These are phyloP conservation scores for Pogonus chalceus DNA, from an alignment of 1,140 invertebrate genomes.

Conservation along the genomic window DNA sequence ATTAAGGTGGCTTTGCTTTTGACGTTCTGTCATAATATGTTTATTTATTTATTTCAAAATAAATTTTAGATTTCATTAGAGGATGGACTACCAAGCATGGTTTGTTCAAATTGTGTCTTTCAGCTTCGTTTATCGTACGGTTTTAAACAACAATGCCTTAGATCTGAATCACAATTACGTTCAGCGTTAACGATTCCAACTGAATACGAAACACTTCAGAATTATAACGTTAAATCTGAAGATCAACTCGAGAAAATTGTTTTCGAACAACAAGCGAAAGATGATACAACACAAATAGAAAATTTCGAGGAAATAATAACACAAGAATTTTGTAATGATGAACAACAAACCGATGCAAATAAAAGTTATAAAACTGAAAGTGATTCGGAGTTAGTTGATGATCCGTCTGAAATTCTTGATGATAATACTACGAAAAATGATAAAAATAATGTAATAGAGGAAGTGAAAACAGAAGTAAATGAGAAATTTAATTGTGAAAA, in stretches of 20 bases:
- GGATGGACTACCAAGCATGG: slow-evolving; percentile 22
- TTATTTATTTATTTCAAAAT: slow-evolving; percentile 1
- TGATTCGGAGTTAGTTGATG: not conserved
- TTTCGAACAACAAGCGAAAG: not conserved
- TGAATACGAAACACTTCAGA: not conserved
- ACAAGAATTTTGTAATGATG: not conserved
- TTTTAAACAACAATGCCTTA: slow-evolving; percentile 23
- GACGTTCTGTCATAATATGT: not conserved
- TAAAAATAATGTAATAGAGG: not conserved
- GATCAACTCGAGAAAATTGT: not conserved
- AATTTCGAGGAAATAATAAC: not conserved
- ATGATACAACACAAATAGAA: not conserved
- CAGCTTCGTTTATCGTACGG: slow-evolving; percentile 18
- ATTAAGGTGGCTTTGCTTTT: slow-evolving; percentile 17
- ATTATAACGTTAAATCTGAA: not conserved
- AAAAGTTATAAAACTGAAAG: not conserved
- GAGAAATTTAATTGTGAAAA: slow-evolving; percentile 16
- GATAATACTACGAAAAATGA: not conserved
- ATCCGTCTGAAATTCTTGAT: not conserved
- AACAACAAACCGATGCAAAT: not conserved
- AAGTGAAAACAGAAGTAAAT: not conserved
- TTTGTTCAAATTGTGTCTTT: slow-evolving; percentile 23
- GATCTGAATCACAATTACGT: slow-evolving; percentile 20
- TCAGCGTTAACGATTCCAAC: not conserved
- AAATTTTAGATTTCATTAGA: slow-evolving; percentile 17